Evolutionary conservation across 1,140 invertebrate species (phyloP).

Genomic region (Steinernema feltiae): DNA sequence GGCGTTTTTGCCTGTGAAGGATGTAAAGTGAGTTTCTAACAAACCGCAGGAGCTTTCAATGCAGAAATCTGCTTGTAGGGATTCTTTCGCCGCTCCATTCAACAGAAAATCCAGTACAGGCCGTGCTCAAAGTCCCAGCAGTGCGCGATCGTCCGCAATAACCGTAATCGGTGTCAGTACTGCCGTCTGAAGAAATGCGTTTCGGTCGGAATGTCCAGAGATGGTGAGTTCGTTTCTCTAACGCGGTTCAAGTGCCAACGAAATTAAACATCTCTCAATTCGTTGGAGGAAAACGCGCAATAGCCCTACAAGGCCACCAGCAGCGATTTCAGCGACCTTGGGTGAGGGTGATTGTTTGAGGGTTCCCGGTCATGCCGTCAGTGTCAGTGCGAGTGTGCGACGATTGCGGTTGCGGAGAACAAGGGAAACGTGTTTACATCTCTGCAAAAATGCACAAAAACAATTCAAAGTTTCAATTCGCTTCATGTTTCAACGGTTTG

Average conservation of each 20-base stretch:
- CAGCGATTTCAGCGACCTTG: neutral
- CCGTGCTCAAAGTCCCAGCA: constrained; percentile 95
- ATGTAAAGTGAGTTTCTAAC: constrained; percentile 97
- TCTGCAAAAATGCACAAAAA: too few species aligned
- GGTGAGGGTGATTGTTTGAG: neutral
- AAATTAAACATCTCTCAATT: too few species aligned
- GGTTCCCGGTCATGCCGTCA: too few species aligned
- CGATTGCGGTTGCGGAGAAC: too few species aligned
- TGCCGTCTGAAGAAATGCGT: constrained; percentile 96
- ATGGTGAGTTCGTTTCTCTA: constrained; percentile 69
- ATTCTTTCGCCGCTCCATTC: constrained; percentile 76
- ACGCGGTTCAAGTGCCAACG: too few species aligned
- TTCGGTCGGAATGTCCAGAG: constrained; percentile 92
- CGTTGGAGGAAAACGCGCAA: too few species aligned
- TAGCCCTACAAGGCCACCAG: neutral
- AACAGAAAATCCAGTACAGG: constrained; percentile 94
- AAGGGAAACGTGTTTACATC: too few species aligned
- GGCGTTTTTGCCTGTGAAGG: constrained; percentile 98
- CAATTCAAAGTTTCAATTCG: neutral
- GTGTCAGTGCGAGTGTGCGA: too few species aligned
- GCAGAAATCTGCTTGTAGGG: constrained; percentile 58
- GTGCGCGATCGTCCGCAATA: constrained; percentile 89
- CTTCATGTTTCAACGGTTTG: too few species aligned
- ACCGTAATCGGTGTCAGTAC: constrained; percentile 92
- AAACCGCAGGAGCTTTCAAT: neutral